Percentiles rank a stretch among this genome's conserved stretches.
Evolutionary conservation across 2,113 vertebrate species (phyloP).

Genomic region (Oryzias javanicus): DNA sequence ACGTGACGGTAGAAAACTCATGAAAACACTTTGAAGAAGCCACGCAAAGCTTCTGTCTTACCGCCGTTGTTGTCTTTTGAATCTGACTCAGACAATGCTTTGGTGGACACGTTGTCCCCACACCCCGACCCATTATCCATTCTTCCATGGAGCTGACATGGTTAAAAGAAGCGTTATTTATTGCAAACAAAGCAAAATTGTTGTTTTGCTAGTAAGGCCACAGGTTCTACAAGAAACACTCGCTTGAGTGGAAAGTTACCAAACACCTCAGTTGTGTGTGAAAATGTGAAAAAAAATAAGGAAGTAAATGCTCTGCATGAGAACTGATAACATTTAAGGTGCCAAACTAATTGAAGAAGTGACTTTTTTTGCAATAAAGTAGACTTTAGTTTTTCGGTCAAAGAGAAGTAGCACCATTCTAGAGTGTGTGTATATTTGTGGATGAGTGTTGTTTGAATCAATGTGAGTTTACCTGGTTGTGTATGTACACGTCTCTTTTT

Average conservation of each 20-base stretch:
- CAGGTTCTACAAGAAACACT: neutral
- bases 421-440: too few species aligned
- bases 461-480: slow-evolving; percentile 79
- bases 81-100: slow-evolving; percentile 77
- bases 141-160: slow-evolving; percentile 39
- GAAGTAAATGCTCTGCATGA: slow-evolving; percentile 28
- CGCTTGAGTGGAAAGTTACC: neutral
- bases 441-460: too few species aligned
- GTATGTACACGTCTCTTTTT: slow-evolving; percentile 86
- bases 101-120: slow-evolving; percentile 66
- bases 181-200: neutral
- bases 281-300: slow-evolving; percentile 18
- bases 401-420: neutral
- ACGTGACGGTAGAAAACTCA: neutral
- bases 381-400: neutral
- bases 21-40: neutral
- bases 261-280: neutral
- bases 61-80: slow-evolving; percentile 19
- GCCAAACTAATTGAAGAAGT: slow-evolving; percentile 56
- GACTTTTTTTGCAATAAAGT: slow-evolving; percentile 9
- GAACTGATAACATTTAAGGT: slow-evolving; percentile 41
- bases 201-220: neutral
- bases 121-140: slow-evolving; percentile 57
- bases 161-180: neutral
- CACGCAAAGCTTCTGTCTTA: slow-evolving; percentile 29